These are phyloP conservation scores for Calyptomena viridis DNA, from an alignment of 2,113 vertebrate species.

Conservation along the genomic window DNA sequence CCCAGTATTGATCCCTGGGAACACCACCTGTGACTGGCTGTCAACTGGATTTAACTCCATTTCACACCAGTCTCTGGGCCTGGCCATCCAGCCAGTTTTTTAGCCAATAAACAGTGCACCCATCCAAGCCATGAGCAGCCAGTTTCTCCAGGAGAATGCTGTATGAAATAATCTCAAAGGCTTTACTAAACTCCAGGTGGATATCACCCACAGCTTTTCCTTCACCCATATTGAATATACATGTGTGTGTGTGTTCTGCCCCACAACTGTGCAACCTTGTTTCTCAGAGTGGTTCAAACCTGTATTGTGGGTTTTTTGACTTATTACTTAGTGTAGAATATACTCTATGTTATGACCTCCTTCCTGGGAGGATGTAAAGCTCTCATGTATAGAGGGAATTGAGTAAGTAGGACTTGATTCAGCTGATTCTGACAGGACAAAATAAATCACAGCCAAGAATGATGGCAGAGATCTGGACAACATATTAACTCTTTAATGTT, in stretches of 20 bases:
- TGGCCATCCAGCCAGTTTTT: neutral
- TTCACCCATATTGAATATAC: neutral
- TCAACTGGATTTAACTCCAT: neutral
- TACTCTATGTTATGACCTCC: neutral
- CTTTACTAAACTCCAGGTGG: neutral
- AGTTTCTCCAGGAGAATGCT: neutral
- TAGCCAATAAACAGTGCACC: neutral
- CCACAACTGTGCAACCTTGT: neutral
- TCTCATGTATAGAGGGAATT: neutral
- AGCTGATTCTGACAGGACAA: neutral
- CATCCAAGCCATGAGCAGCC: neutral
- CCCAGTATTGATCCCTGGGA: neutral
- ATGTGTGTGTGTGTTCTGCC: neutral
- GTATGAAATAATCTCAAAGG: neutral
- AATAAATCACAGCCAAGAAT: constrained; percentile 16
- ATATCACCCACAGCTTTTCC: neutral
- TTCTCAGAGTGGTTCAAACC: neutral
- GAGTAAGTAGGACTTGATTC: neutral
- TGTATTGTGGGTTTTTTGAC: neutral
- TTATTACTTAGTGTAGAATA: neutral
- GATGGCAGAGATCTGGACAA: neutral
- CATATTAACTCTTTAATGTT: neutral
- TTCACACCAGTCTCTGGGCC: neutral
- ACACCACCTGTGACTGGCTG: neutral
- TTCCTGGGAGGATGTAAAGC: neutral